Base-by-base conservation (phyloP, 2,113 vertebrate species). In the Myocastor coypus region DNA sequence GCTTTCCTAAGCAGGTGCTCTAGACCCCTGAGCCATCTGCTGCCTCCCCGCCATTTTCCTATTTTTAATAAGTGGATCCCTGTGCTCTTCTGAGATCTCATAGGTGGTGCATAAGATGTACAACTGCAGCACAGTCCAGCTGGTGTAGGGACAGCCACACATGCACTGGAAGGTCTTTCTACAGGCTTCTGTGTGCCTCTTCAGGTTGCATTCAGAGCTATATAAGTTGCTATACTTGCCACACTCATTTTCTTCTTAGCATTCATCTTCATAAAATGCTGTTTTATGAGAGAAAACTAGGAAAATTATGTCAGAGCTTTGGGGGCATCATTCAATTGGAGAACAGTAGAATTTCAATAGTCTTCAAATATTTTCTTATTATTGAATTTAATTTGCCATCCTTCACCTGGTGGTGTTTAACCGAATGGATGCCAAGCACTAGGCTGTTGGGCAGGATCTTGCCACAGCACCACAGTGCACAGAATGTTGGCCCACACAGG, bases 241-340 rank as follows among this genome's bases (percentile, higher is more conserved):
- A 96, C 99, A 99, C 90, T 99, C 99, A 98, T 99, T 98, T 99
- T 99, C 98, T 99, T 99, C 97, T 99, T 99, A 10, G 99, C 99
- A 69, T 99, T 99, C 99, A 99, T 99, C 98, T 99, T 99, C 99
- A 99, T 99, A 95, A 99, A 99, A 98, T 99, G 99, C 99, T 99
- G 86, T 98, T 99, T 99, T 91, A 99, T 99, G 61, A 99, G 98
- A 87, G 99, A 99, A 98, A 99, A 99, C 86, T 99, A 99, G 99
- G 99, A 99, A 98, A 99, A 99, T 2, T 99, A 99, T 99, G 98
- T 99, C 98, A 24, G 99, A 99, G 83, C 99, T 99, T 97, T 99
- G 98, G 85, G 99, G 99, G 95, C 99, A 99, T 71, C 99, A 99
- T 98, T 99, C 99, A 94, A 99, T 99, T 40, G 99, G 99, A 98